A percentile compares a stretch with the other conserved stretches of the same genome.
Evolutionary conservation across 2,113 vertebrate genomes (phyloP).

Genomic region (Stigmatopora nigra): DNA sequence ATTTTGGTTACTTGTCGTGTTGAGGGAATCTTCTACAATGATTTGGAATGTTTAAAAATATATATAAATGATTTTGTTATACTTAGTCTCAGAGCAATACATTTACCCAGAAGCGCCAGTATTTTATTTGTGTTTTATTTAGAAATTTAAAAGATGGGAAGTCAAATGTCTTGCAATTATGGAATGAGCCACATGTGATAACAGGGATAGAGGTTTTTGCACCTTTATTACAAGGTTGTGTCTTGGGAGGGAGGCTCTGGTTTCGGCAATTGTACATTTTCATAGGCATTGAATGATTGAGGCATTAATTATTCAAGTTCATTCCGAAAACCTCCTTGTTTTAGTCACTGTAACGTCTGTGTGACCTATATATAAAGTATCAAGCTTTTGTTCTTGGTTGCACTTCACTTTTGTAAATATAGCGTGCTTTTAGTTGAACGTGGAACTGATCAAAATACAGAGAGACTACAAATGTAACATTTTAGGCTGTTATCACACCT

Average conservation of each 20-base stretch:
- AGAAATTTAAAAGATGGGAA: no score
- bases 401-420: constrained; percentile 52
- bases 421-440: constrained; percentile 27
- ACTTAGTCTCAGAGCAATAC: no score
- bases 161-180: no score
- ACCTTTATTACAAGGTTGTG: constrained; percentile 16
- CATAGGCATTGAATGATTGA: constrained; percentile 1
- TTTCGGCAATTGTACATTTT: constrained; percentile 32
- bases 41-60: no score
- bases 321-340: constrained; percentile 27
- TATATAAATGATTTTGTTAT: no score
- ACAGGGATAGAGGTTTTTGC: constrained; percentile 6
- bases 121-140: no score
- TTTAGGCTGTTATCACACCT: constrained; percentile 3
- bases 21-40: no score
- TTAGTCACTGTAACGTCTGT: constrained; percentile 32
- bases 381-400: constrained; percentile 31
- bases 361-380: constrained; percentile 3
- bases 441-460: constrained; percentile 34
- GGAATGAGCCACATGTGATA: background rate
- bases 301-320: constrained; percentile 20
- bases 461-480: constrained; percentile 13
- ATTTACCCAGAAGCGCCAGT: no score
- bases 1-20: no score
- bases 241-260: constrained; percentile 14